Evolutionary conservation across 2,888 invertebrate species (phyloP), one percentile per base, ranked within the genome.

Genomic region (Caenorhabditis afra): DNA sequence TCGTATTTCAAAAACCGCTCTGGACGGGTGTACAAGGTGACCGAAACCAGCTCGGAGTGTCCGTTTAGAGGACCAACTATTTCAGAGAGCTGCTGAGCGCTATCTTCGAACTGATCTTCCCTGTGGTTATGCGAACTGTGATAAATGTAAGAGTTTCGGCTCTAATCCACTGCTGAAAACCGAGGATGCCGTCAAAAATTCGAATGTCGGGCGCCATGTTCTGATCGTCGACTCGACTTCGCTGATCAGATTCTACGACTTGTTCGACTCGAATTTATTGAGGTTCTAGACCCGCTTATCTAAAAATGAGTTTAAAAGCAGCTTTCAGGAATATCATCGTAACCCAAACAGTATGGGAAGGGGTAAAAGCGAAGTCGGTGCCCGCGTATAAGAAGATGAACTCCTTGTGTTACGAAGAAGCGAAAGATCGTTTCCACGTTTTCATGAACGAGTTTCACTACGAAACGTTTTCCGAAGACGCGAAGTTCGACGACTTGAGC

Each of bases 391-490:
- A 96, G 91, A 93, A 96, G 82, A 92, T 99, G 23, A 93, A 94
- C 85, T 5, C 75, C 0, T 95, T 95, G 89, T 93, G 96, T 16
- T 93, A 96, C 81, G 93, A 93, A 47, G 81, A 83, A 8, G 73
- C 81, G 8, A 49, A 47, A 20, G 71, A 74, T 85, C 94, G 94
- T 89, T 96, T 96, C 91, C 96, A 94, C 91, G 94, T 95, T 1
- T 99, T 98, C 92, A 94, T 95, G 3, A 98, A 99, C 93, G 98
- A 98, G 91, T 96, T 97, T 92, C 96, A 97, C 87, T 96, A 96
- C 89, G 95, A 95, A 79, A 97, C 97, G 0, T 97, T 95, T 90
- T 52, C 66, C 1, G 77, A 81, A 41, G 44, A 52, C 2, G 18
- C 79, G 2, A 66, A 67, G 14, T 82, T 76, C 23, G 84, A 82